Evolutionary conservation across 2,888 invertebrate species (phyloP).

Genomic region (Penaeus monodon): DNA sequence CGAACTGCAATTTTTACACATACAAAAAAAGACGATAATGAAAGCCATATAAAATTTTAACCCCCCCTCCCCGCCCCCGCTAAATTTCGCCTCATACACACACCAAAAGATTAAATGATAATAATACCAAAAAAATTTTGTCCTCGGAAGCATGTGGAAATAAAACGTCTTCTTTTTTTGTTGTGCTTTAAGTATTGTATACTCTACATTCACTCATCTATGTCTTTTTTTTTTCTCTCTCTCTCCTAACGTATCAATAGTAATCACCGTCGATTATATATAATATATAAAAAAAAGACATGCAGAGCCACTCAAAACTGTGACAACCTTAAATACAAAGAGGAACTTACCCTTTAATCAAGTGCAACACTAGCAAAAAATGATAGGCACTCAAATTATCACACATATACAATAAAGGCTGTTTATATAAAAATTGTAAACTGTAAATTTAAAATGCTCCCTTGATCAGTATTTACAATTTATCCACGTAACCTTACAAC

Average conservation of each 20-base stretch:
- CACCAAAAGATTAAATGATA: too few species aligned
- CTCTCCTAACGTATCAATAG: neutral
- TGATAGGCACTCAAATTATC: slow-evolving; percentile 57
- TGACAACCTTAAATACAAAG: neutral
- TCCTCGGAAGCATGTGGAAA: too few species aligned
- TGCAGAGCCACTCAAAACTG: neutral
- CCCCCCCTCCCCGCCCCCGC: too few species aligned
- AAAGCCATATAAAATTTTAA: too few species aligned
- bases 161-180: too few species aligned
- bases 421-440: slow-evolving; percentile 29
- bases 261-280: neutral
- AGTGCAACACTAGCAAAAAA: slow-evolving; percentile 27
- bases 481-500: slow-evolving; percentile 22
- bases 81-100: too few species aligned
- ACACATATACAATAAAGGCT: slow-evolving; percentile 52
- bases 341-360: slow-evolving; percentile 15
- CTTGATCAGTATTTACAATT: neutral
- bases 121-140: too few species aligned
- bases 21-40: too few species aligned
- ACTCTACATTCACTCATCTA: too few species aligned
- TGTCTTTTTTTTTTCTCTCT: neutral
- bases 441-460: slow-evolving; percentile 15
- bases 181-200: too few species aligned
- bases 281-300: neutral
- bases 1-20: too few species aligned